Evolutionary conservation across 2,113 vertebrate genomes (phyloP), one percentile per base, ranked within the genome.

Genomic region (Actenoides hombroni): DNA sequence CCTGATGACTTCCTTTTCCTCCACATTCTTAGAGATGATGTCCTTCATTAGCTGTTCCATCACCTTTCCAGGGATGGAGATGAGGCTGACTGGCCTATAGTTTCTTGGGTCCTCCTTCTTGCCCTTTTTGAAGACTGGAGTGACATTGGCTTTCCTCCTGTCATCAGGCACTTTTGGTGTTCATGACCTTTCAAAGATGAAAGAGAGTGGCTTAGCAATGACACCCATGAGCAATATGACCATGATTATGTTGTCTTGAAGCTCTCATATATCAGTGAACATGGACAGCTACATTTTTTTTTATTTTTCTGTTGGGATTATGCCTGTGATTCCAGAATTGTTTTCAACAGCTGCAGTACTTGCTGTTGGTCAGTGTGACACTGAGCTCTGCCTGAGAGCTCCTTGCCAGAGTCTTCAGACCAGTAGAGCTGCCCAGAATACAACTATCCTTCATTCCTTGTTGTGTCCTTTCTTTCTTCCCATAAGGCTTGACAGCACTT

Each of bases 271-370:
- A 68, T 84, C 75, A 76, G 44, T 61, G n/a, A 60, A 29, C 17
- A 23, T 23, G 35, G 46, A 24, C 23, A 79, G 56, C 31, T 84
- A 16, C 21, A 10, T 56, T 81, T 75, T 71, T 53, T 67, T 31
- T 59, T 57, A 19, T 25, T 49, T 25, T 49, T 25, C 29, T 67
- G 23, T 65, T 0, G 0, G 23, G 25, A 20, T 87, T 67, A 5
- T n/a, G 56, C 46, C 18, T 53, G 5, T 48, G 31, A 23, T 46
- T 56, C 21, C 26, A 35, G 44, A 63, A 42, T 37, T 23, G 5
- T 51, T 76, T 79, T 68, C 57, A 10, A 48, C 33, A 39, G 53
- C 67, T 86, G 4, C 9, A 14, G 59, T 39, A 40, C 20, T 65
- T 69, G 26, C 26, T 81, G 46, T 46, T 67, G 81, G 35, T 70